These are phyloP conservation scores for Coracopsis vasa DNA, from an alignment of 2,113 vertebrate species.

Conservation along the genomic window DNA sequence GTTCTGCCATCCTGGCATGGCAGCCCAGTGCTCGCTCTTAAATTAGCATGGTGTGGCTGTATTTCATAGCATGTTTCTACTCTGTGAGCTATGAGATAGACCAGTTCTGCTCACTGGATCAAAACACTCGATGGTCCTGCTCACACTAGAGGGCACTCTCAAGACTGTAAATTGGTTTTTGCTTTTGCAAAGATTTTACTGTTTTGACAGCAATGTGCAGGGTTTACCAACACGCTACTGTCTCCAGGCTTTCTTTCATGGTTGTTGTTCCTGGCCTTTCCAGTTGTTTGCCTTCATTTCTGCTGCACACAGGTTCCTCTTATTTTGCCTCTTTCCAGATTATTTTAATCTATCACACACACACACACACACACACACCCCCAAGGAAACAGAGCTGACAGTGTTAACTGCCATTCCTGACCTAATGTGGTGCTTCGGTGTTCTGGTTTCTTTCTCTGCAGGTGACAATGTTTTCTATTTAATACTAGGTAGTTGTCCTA, in stretches of 20 bases:
- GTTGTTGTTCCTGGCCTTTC: not conserved
- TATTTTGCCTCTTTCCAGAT: not conserved
- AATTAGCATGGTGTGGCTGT: not conserved
- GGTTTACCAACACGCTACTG: not conserved
- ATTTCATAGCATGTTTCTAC: not conserved
- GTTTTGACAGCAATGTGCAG: not conserved
- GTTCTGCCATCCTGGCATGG: not conserved
- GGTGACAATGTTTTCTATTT: not conserved
- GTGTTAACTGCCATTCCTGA: not conserved
- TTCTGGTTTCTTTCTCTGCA: not conserved
- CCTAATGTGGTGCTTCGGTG: accelerated
- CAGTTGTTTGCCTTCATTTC: not conserved
- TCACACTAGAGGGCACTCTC: conserved; percentile 20
- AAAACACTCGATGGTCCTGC: not conserved
- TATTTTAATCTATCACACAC: not conserved
- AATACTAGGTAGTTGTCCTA: not conserved
- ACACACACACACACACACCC: not conserved
- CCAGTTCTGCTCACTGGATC: not conserved
- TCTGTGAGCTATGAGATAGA: not conserved
- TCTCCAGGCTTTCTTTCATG: not conserved
- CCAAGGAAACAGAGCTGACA: not conserved
- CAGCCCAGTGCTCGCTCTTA: not conserved
- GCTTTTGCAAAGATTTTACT: not conserved
- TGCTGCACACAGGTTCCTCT: not conserved
- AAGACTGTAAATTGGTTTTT: not conserved